Evolutionary conservation across 1,140 invertebrate species (phyloP), one percentile per base, ranked within the genome.

Genomic region (Scylla paramamosain): DNA sequence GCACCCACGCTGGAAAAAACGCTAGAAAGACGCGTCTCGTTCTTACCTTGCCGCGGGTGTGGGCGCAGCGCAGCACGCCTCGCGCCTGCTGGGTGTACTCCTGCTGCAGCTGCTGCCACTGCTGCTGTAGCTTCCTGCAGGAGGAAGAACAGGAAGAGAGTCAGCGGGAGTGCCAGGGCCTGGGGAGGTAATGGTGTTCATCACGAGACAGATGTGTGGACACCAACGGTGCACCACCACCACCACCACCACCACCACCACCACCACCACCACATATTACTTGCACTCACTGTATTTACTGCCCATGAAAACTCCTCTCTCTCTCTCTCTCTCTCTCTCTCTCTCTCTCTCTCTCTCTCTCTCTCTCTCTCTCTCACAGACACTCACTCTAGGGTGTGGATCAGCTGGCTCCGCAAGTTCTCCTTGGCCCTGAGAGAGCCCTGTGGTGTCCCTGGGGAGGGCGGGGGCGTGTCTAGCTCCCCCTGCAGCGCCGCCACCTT

Each of bases 51-150:
- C 98, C 98, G 92, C 98, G 97, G 7, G 97, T 97, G 96, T 98
- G 98, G 95, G 97, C 97, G 87, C 97, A 97, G 45, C 98, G 97
- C 25, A 98, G 97, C 93, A 98, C 98, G 91, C 98, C 98, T 87
- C 98, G 97, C 89, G 98, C 98, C 96, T 98, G 97, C 96, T 97
- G 97, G 92, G 97, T 97, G 96, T 98, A 98, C 96, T 98, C 98
- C 96, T 98, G 97, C 96, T 98, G 98, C 96, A 98, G 97, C 95
- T 98, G 98, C 95, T 98, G 97, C 96, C 98, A 98, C 96, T 98
- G 98, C 32, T 97, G 97, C 97, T 98, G 98, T 96, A 98, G 98
- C 96, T 98, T 97, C 94, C 98, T 98, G 97, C 28, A 87, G 84
- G 48, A 39, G n/a, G 52, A 90, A 67, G 14, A 8, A 25, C n/a